Percentiles rank a stretch among this genome's conserved stretches.
Evolutionary conservation across 2,888 invertebrate species (phyloP).

Genomic region (Tridacna gigas): DNA sequence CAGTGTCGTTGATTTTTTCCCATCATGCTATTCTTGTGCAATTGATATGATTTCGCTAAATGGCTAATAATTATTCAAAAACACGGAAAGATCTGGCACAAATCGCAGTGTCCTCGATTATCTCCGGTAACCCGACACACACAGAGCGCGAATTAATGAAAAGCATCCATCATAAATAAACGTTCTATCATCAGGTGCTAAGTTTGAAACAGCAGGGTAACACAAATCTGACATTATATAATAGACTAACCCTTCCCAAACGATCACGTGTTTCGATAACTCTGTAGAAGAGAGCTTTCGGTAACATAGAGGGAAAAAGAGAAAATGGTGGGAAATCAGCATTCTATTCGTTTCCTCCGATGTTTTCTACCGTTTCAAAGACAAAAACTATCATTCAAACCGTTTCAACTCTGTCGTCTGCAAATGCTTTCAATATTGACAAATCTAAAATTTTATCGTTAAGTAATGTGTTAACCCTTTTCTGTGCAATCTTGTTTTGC

Average conservation of each 20-base stretch:
- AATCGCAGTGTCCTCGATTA: slow-evolving; percentile 46
- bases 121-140: slow-evolving; percentile 47
- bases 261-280: not conserved
- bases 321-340: no score
- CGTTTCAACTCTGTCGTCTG: no score
- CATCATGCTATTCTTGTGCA: slow-evolving; percentile 48
- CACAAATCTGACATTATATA: slow-evolving; percentile 43
- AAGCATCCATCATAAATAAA: slow-evolving; percentile 52
- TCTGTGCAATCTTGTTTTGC: no score
- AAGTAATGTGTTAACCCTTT: no score
- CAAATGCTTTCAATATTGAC: no score
- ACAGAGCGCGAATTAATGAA: slow-evolving; percentile 44
- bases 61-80: slow-evolving; percentile 65
- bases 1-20: slow-evolving; percentile 11
- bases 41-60: slow-evolving; percentile 68
- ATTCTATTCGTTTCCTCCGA: no score
- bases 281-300: no score
- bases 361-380: no score
- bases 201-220: slow-evolving; percentile 48
- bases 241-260: slow-evolving; percentile 24
- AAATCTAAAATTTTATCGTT: no score
- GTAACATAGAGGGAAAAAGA: no score
- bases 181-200: slow-evolving; percentile 37
- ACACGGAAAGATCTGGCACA: slow-evolving; percentile 38
- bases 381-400: no score